These are phyloP conservation scores for Resseliella maxima DNA, from an alignment of 2,888 invertebrate species.

Conservation along the genomic window DNA sequence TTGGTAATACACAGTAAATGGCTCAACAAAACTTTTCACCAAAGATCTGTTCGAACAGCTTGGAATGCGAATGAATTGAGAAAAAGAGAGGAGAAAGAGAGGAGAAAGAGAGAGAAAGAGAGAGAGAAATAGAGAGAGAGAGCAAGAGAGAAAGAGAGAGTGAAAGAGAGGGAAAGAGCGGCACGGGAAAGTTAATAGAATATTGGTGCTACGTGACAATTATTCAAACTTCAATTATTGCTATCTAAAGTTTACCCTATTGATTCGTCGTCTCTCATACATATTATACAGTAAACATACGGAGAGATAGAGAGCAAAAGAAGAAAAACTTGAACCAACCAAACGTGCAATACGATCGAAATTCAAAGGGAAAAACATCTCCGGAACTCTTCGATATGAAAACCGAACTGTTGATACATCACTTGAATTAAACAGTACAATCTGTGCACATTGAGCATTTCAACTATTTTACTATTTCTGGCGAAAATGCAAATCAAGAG, in stretches of 20 bases:
- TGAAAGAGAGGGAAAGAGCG: not conserved
- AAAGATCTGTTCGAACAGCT: not conserved
- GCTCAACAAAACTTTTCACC: not conserved
- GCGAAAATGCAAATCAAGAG: constrained; percentile 1
- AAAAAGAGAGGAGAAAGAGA: too few species aligned
- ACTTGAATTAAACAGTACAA: constrained; percentile 13
- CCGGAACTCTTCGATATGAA: not conserved
- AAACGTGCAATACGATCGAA: not conserved
- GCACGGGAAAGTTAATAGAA: not conserved
- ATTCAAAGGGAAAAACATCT: not conserved
- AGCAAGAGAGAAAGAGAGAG: too few species aligned
- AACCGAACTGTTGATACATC: not conserved
- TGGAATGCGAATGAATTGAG: not conserved
- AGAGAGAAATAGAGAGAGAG: too few species aligned
- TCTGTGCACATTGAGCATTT: constrained; percentile 13
- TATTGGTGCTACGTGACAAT: constrained; percentile 46
- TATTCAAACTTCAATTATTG: constrained; percentile 49
- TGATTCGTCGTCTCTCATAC: constrained; percentile 13
- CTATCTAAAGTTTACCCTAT: constrained; percentile 51
- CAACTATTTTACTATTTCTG: not conserved
- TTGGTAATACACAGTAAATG: constrained; percentile 10
- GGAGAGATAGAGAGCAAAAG: not conserved
- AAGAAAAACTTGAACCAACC: not conserved
- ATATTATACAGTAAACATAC: not conserved
- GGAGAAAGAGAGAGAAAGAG: too few species aligned